Evolutionary conservation across 2,113 vertebrate species (phyloP).

Genomic region (Chaetodon trifascialis): DNA sequence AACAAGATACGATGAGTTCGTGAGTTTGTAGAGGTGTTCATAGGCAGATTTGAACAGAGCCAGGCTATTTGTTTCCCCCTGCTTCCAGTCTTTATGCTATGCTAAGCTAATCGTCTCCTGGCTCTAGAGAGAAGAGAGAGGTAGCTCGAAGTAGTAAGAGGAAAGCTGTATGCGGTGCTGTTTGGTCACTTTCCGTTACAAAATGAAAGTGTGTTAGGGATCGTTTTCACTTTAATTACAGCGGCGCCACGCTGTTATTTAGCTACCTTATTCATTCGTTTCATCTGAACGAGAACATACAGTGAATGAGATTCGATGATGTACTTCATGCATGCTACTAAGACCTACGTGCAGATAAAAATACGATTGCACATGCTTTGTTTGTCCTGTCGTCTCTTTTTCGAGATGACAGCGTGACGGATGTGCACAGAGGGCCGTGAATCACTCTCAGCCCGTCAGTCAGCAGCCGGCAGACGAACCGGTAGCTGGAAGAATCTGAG

Average conservation of each 20-base stretch:
- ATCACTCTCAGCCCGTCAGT: conserved; percentile 49
- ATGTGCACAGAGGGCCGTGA: conserved; percentile 29
- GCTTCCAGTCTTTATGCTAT: not conserved
- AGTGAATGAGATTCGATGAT: conserved; percentile 35
- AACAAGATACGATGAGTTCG: not conserved
- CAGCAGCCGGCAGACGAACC: conserved; percentile 35
- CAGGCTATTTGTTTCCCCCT: not conserved
- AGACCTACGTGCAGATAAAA: conserved; percentile 17
- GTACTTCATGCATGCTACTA: conserved; percentile 15
- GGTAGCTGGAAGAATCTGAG: conserved; percentile 22
- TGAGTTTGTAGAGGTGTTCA: not conserved
- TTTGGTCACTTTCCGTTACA: not conserved
- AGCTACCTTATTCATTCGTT: conserved; percentile 18
- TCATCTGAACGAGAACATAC: conserved; percentile 23
- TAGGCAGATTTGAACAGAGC: not conserved
- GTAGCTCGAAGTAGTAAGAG: no score
- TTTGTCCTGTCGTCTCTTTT: conserved; percentile 41
- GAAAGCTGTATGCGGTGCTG: not conserved
- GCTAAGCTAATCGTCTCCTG: not conserved
- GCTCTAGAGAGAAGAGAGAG: no score
- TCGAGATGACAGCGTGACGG: conserved; percentile 33
- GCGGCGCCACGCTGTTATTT: conserved; percentile 5
- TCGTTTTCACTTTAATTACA: conserved; percentile 11
- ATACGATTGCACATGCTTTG: conserved; percentile 35
- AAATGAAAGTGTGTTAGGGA: not conserved